Base-by-base conservation (phyloP, 1,140 invertebrate genomes). In the Acromyrmex heyeri region DNA sequence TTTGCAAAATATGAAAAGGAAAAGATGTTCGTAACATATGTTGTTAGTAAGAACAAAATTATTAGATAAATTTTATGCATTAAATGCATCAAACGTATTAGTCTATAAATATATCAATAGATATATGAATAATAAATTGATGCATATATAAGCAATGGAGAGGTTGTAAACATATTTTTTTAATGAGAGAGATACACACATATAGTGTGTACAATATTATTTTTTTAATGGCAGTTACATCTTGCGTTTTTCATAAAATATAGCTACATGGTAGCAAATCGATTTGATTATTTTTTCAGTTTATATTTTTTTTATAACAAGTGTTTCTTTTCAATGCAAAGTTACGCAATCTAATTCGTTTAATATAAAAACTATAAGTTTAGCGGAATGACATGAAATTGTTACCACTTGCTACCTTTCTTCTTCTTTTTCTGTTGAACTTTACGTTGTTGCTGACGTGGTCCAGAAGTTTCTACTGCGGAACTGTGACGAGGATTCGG, bases 401-500 rank as follows among this genome's bases (percentile, higher is more conserved):
- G 50, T 90, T 91, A 95, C 95, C 94, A 96, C 78, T 95, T 95
- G 30, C 95, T 94, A 86, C 96, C 96, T 72, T 96, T 96, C 92
- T 96, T 97, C 91, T 97, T 97, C 88, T 97, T 97, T 89, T 96
- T 96, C 16, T 96, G 96, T 82, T 96, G 95, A 27, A 96, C 96
- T 91, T 97, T 96, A 44, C 96, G 93, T 86, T 96, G 96, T 86
- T 96, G 96, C 69, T 96, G 96, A 48, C 96, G 93, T 64, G 94
- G 96, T 2, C 96, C 96, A 24, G 95, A 91, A 8, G 93, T 88
- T 91, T 95, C 94, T 3, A 96, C 95, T 8, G 95, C 94, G 12
- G 96, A 94, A 92, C 95, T 96, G 79, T 96, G 95, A 72, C 95
- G 95, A 16, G 95, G 95, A 65, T 96, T 96, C 2, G 96, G 96